phyloP scores from a whole-genome alignment of 2,113 vertebrate species.

The Tinamus guttatus region DNA sequence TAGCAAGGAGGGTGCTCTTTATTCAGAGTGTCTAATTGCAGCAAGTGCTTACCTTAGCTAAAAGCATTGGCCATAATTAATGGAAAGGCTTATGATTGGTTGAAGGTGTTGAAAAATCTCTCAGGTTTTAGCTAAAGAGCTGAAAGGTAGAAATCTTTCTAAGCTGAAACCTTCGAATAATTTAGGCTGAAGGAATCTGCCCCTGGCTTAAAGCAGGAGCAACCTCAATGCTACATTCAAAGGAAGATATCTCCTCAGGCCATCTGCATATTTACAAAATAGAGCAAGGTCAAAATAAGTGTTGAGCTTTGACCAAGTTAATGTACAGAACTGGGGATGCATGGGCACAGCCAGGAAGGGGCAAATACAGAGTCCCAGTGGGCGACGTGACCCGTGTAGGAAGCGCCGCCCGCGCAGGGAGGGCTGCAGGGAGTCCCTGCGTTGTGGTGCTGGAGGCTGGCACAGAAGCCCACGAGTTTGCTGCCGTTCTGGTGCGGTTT shows the following conservation, averaged over 20 bases:
- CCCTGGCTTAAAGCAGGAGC: neutral
- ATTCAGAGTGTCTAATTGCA: neutral
- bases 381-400: neutral
- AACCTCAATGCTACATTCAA: neutral
- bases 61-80: neutral
- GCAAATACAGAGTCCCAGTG: neutral
- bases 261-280: neutral
- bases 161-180: neutral
- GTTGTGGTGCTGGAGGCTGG: neutral
- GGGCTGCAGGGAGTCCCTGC: neutral
- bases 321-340: conserved; percentile 2
- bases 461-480: neutral
- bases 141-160: too few relatives aligned
- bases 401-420: neutral
- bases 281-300: neutral
- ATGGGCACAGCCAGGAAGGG: neutral
- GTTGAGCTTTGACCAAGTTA: neutral
- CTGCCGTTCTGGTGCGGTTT: neutral
- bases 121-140: neutral
- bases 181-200: neutral
- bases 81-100: neutral
- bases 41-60: neutral
- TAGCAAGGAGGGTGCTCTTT: neutral
- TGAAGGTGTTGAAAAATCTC: neutral
- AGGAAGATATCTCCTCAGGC: neutral